Evolutionary conservation across 2,797 vertebrate genomes (phyloP), one percentile per base, ranked within the genome.

Genomic region (Leptoclinus maculatus): DNA sequence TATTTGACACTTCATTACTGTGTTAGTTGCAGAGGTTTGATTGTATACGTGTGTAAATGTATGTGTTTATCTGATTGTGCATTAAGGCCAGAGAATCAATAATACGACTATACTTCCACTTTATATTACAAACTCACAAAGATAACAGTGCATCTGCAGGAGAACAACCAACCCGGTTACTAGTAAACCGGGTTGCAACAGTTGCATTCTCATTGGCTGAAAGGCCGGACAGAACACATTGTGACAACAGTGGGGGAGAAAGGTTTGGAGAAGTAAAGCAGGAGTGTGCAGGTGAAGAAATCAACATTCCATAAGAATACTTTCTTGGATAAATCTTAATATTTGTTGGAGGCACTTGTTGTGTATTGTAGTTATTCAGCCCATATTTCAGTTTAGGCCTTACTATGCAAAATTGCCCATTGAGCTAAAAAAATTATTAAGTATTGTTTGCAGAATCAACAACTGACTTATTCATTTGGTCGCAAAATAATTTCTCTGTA

Each of bases 1-100:
- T 87, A 90, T 85, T 66, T 83, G 75, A 85, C 78, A 85, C 76
- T 80, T 86, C 59, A 89, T 90, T 84, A 87, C 71, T 63, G 62
- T 70, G 74, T 80, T 81, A 70, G 78, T 36, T 66, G 70, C 53
- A 78, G 43, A 17, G 59, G 47, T 80, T 73, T 80, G 66, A 70
- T 77, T 76, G 51, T 65, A 34, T 25, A 62, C 78, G 71, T 74
- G 74, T 83, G 56, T 71, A 76, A 74, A 72, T 83, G 66, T 82
- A 36, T 82, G 51, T 41, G 39, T 70, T 64, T 71, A 51, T 71
- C 23, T 57, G 53, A 88, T 13, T 74, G 58, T 73, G 63, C 7
- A n/a, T 78, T 73, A 41, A 19, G 32, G 19, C 62, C 53, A 29
- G 69, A 59, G 8, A 9, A 73, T 80, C 58, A 27, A 54, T 76